Evolutionary conservation across 1,140 invertebrate genomes (phyloP), one percentile per base, ranked within the genome.

Genomic region (Caenorhabditis remanei): DNA sequence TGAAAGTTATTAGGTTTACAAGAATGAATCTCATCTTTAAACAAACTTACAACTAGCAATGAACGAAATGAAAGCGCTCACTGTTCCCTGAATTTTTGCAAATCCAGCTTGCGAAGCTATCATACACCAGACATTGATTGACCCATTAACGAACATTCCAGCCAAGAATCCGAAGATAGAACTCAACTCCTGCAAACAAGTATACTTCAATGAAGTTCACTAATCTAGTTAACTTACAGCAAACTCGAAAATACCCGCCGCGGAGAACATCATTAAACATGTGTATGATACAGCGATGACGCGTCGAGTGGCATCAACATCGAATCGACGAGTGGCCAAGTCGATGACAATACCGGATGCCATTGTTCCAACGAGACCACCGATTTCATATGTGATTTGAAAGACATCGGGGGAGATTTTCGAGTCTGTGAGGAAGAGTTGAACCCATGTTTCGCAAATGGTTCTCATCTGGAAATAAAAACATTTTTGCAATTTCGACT

Each of bases 111-210:
- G 71, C 5, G 71, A 79, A 4, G 71, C 71, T 32, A 79, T 79
- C 71, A 79, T 79, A 19, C 71, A 79, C 71, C 71, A 79, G 11
- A 79, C 71, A 50, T 79, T 79, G 16, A 79, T 79, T 4, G 71
- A 79, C 21, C 71, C 71, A 50, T 79, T 79, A 0, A 79, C 71
- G 53, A 79, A 79, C 71, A 79, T 79, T 79, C 71, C 71, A 50
- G 71, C 46, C 46, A 79, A 13, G n/a, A 79, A 79, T 32, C 71
- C 71, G 24, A 79, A 79, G 43, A 79, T 79, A 53, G 71, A 79
- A 46, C 71, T 79, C 7, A 79, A 14, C 14, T 79, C 65, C 65
- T 71, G 41, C 43, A 71, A 71, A 71, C 32, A 8, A 13, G 41
- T 14, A n/a, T n/a, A n/a, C n/a, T 19, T 71, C 9, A 71, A 40